A percentile compares a stretch with the other conserved stretches of the same genome.
Conservation (phyloP, 2,888 invertebrate genomes). For the Drosophila mercatorum region DNA sequence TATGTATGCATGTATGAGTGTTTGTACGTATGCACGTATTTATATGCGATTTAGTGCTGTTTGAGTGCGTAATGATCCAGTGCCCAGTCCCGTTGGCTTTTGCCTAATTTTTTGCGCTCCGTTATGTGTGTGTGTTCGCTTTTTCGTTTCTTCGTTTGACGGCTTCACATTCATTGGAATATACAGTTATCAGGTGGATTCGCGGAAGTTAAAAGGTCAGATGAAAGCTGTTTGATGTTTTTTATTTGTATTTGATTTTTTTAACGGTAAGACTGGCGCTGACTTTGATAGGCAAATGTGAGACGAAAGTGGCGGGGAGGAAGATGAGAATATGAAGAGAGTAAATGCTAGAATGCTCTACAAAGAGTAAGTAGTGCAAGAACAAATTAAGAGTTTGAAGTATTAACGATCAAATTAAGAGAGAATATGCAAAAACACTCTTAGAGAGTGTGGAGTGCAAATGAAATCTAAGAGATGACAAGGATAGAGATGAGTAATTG, state of each 20-base stretch:
- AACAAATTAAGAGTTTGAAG: background rate
- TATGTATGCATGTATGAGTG: background rate
- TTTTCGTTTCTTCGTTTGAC: background rate
- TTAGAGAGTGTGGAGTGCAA: no score
- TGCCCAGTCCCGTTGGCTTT: slow-evolving; percentile 34
- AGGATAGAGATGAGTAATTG: no score
- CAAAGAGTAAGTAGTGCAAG: background rate
- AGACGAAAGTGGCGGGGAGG: background rate
- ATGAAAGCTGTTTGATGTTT: slow-evolving; percentile 45
- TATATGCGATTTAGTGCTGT: slow-evolving; percentile 65
- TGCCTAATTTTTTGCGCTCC: slow-evolving; percentile 60
- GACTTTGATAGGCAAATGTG: slow-evolving; percentile 25
- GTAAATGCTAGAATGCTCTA: background rate
- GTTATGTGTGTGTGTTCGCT: background rate
- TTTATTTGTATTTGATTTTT: background rate
- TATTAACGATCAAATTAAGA: no score
- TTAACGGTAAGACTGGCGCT: slow-evolving; percentile 14
- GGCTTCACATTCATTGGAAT: background rate
- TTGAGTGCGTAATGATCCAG: slow-evolving; percentile 64
- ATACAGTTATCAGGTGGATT: slow-evolving; percentile 15
- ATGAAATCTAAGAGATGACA: no score
- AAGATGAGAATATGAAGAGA: background rate
- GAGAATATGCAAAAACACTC: no score
- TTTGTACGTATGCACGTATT: background rate
- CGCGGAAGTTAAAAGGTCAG: slow-evolving; percentile 28